A percentile compares a stretch with the other conserved stretches of the same genome.
phyloP scores from a whole-genome alignment of 2,113 vertebrate genomes.

The Urocynchramus pylzowi region DNA sequence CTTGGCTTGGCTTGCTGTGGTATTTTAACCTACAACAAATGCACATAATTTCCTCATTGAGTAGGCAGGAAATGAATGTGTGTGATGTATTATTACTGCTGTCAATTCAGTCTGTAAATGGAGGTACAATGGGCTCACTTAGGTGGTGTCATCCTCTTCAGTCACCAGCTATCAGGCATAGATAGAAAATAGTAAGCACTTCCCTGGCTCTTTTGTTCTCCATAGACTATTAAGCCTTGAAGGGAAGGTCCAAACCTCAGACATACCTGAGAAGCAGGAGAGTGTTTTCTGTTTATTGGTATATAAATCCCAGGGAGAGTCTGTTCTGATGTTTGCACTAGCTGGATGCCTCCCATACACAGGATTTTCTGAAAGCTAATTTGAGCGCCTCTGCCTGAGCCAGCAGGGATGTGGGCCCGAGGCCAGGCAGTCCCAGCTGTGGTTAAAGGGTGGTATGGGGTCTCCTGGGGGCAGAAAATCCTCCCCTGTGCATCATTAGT shows the following conservation, averaged over 20 bases:
- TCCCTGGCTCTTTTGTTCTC: neutral
- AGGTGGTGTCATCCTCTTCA: neutral
- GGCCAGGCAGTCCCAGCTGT: neutral
- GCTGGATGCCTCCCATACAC: neutral
- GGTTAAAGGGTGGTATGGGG: neutral
- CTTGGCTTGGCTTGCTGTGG: neutral
- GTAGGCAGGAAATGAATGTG: neutral
- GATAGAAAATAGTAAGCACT: neutral
- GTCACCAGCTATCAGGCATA: neutral
- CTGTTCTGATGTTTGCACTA: neutral
- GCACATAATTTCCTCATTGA: neutral
- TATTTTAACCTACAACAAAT: neutral
- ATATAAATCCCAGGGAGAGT: neutral
- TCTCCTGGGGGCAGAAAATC: neutral
- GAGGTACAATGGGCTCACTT: neutral
- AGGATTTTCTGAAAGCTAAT: neutral
- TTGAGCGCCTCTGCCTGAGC: neutral
- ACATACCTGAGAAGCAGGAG: neutral
- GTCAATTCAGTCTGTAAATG: neutral
- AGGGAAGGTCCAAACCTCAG: neutral
- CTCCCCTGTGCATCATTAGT: neutral
- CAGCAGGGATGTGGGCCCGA: neutral
- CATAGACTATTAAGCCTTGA: neutral
- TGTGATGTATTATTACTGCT: neutral
- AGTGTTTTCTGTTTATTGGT: neutral